Percentiles rank a stretch among this genome's conserved stretches.
These are phyloP conservation scores for Psix sp. DNA, from an alignment of 1,140 invertebrate genomes.

Conservation along the genomic window DNA sequence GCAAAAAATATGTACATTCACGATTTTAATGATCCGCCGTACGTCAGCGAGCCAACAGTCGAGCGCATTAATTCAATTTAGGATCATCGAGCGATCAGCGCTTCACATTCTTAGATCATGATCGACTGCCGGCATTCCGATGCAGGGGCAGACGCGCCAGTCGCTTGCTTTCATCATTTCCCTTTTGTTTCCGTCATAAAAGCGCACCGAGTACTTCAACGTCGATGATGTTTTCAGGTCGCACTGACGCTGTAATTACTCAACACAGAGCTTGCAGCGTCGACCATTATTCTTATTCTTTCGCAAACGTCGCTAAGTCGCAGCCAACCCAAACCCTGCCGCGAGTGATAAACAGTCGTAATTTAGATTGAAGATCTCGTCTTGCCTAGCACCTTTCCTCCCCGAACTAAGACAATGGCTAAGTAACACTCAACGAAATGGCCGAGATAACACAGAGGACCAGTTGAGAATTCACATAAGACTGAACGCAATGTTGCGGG, in stretches of 20 bases:
- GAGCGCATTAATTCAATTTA: slow-evolving; percentile 61
- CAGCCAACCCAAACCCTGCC: slow-evolving; percentile 22
- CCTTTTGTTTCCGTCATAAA: too few species aligned
- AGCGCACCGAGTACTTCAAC: too few species aligned
- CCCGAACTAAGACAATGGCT: slow-evolving; percentile 68
- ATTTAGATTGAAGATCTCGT: slow-evolving; percentile 75
- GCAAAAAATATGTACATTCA: slow-evolving; percentile 57
- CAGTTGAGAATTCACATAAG: slow-evolving; percentile 62
- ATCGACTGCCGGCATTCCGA: slow-evolving; percentile 51
- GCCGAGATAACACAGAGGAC: slow-evolving; percentile 67
- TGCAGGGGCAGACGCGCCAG: slow-evolving; percentile 42
- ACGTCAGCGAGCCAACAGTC: slow-evolving; percentile 38
- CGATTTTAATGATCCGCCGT: slow-evolving; percentile 59
- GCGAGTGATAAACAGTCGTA: slow-evolving; percentile 70
- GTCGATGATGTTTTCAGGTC: too few species aligned
- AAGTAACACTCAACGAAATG: slow-evolving; percentile 69
- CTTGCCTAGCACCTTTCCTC: slow-evolving; percentile 56
- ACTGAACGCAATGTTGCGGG: slow-evolving; percentile 63
- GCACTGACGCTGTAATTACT: slow-evolving; percentile 52
- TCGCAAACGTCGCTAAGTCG: slow-evolving; percentile 31
- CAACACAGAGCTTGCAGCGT: slow-evolving; percentile 12
- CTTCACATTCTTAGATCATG: slow-evolving; percentile 42
- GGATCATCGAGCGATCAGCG: slow-evolving; percentile 46
- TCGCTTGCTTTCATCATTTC: too few species aligned
- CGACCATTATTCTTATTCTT: slow-evolving; percentile 57